These are phyloP conservation scores for Cerastis leucographa DNA, from an alignment of 2,888 invertebrate genomes.

Conservation along the genomic window DNA sequence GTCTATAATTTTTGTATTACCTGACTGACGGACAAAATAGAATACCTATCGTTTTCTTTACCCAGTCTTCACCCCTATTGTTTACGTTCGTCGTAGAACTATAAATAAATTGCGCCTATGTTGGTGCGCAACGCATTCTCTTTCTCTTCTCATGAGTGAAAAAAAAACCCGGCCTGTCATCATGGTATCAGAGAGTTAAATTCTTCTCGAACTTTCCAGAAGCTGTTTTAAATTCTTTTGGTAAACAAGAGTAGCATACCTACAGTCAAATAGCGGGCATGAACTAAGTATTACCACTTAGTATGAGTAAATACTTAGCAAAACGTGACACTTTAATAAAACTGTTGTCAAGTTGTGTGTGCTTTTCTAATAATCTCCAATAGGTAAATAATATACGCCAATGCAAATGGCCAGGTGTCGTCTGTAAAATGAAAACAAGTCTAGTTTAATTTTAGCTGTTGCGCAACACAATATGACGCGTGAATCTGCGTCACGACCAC, in stretches of 20 bases:
- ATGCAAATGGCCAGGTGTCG: slow-evolving; percentile 44
- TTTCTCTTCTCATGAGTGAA: background rate
- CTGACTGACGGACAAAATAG: no score
- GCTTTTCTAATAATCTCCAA: slow-evolving; percentile 51
- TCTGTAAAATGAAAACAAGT: slow-evolving; percentile 54
- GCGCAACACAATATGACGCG: slow-evolving; percentile 74
- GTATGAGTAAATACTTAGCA: slow-evolving; percentile 23
- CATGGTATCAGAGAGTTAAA: background rate
- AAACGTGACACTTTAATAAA: slow-evolving; percentile 39
- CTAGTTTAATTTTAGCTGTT: slow-evolving; percentile 70
- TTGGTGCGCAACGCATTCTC: background rate
- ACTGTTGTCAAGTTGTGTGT: slow-evolving; percentile 45
- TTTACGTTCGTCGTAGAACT: background rate
- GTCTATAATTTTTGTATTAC: no score
- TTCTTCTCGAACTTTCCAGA: background rate
- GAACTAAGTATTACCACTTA: slow-evolving; percentile 8
- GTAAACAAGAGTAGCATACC: slow-evolving; percentile 24
- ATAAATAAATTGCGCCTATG: background rate
- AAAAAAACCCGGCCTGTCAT: background rate
- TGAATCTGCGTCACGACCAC: slow-evolving; percentile 82
- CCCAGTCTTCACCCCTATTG: no score
- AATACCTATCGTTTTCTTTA: no score
- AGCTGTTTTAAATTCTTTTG: background rate
- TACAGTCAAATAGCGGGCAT: slow-evolving; percentile 8
- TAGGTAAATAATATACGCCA: slow-evolving; percentile 45